Evolutionary conservation across 2,888 invertebrate genomes (phyloP).

Genomic region (Schizaphis graminum): DNA sequence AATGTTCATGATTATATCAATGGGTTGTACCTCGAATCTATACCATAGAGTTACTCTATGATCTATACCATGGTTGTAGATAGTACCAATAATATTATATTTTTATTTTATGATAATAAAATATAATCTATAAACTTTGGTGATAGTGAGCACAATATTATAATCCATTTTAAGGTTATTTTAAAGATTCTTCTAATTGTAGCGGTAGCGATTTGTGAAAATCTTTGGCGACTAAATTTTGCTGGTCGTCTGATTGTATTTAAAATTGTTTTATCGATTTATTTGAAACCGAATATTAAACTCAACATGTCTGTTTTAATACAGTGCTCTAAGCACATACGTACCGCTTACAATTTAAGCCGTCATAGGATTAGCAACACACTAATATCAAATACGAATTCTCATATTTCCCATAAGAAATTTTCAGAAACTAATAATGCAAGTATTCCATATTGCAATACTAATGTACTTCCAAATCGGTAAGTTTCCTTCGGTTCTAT

Average conservation of each 20-base stretch:
- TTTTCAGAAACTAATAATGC: background rate
- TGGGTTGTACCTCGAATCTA: no score
- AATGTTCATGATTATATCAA: no score
- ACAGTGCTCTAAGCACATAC: conserved; percentile 60
- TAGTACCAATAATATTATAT: no score
- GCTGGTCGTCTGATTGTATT: background rate
- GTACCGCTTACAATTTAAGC: conserved; percentile 47
- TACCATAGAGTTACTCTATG: no score
- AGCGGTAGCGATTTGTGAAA: background rate
- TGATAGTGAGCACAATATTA: background rate
- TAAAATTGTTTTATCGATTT: background rate
- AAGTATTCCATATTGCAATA: background rate
- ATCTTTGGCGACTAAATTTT: background rate
- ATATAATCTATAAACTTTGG: background rate
- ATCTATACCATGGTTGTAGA: no score
- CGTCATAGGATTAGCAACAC: conserved; percentile 53
- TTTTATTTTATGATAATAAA: background rate
- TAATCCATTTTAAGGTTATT: background rate
- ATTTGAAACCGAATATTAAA: background rate
- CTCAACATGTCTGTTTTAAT: conserved; percentile 46
- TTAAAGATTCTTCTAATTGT: background rate
- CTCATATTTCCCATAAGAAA: conserved; percentile 18
- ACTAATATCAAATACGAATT: conserved; percentile 32
- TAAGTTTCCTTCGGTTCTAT: background rate
- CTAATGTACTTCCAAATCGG: conserved; percentile 44